Base-by-base conservation (phyloP, 2,888 invertebrate species). In the Nephrotoma appendiculata region DNA sequence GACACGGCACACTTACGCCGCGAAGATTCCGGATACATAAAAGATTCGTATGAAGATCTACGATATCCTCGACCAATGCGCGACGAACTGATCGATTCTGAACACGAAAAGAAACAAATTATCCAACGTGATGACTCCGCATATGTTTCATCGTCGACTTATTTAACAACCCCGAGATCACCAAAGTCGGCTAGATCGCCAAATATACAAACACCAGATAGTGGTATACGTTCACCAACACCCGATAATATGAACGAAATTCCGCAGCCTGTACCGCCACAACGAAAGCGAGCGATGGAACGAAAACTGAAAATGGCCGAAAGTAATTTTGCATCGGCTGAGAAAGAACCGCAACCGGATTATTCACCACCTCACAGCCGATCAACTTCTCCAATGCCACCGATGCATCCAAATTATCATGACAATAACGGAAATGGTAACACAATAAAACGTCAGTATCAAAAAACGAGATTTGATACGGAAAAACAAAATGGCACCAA, bases 381-480 rank as follows among this genome's bases (percentile, higher is more conserved):
- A 86, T 91, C 91, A 15, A 88, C 88, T 41, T 91, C 92, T 6
- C 91, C 92, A 48, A 90, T 90, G 5, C 90, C 90, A 87, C 31
- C 71, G 31, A 71, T 31, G 1, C 88, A 87, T 88, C 91, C 91
- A 42, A 91, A 92, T 7, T 88, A 89, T 87, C 87, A 88, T 86
- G 87, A 52, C 88, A 87, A 87, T 88, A 85, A 87, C 86, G 86
- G 86, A 41, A 19, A 71, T n/a, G 19, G 1, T 31, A 84, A 84
- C 42, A 42, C 84, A 3, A 84, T n/a, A 42, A 84, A 84, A 84
- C 87, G 87, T 83, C 88, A 88, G 87, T 92, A 95, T 90, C 96
- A 96, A 90, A 94, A 95, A 89, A 96, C 96, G 0, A 92, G 95
- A 85, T 96, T 96, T 90, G 95, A 94, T 6, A 91, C 92, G 15